Evolutionary conservation across 2,888 invertebrate genomes (phyloP).

Genomic region (Troides helena): DNA sequence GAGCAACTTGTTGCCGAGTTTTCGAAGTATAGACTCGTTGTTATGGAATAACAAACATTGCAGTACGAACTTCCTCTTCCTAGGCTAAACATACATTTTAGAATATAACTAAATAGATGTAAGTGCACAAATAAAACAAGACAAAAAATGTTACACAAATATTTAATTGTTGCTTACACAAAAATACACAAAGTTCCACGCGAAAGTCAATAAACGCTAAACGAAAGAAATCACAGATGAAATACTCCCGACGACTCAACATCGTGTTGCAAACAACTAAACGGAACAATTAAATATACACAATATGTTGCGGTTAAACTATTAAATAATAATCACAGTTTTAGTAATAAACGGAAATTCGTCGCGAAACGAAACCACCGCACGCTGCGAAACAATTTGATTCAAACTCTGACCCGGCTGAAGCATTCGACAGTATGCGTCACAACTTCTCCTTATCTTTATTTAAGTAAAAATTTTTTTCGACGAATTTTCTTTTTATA

Average conservation of each 20-base stretch:
- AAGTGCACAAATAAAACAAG: constrained; percentile 21
- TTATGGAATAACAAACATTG: too few relatives aligned
- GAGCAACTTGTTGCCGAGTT: too few relatives aligned
- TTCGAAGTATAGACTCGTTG: too few relatives aligned
- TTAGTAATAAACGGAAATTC: constrained; percentile 58
- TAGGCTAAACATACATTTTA: too few relatives aligned
- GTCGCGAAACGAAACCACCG: constrained; percentile 56
- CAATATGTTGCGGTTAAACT: constrained; percentile 48
- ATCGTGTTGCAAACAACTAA: constrained; percentile 35
- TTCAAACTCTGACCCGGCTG: constrained; percentile 43
- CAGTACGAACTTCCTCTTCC: background rate
- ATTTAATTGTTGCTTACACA: constrained; percentile 70
- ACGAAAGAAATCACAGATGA: constrained; percentile 73
- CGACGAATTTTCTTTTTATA: constrained; percentile 42
- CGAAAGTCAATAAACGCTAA: constrained; percentile 59
- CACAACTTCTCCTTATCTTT: constrained; percentile 39
- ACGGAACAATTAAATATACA: constrained; percentile 40
- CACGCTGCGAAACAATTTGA: constrained; percentile 37
- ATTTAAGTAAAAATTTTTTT: constrained; percentile 43
- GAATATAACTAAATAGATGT: background rate
- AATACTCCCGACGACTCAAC: constrained; percentile 57
- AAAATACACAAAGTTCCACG: constrained; percentile 66
- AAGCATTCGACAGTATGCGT: constrained; percentile 54
- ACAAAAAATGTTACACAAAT: constrained; percentile 64
- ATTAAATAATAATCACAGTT: constrained; percentile 65